phyloP scores from a whole-genome alignment of 2,797 vertebrate genomes.

The Apogon talboti region DNA sequence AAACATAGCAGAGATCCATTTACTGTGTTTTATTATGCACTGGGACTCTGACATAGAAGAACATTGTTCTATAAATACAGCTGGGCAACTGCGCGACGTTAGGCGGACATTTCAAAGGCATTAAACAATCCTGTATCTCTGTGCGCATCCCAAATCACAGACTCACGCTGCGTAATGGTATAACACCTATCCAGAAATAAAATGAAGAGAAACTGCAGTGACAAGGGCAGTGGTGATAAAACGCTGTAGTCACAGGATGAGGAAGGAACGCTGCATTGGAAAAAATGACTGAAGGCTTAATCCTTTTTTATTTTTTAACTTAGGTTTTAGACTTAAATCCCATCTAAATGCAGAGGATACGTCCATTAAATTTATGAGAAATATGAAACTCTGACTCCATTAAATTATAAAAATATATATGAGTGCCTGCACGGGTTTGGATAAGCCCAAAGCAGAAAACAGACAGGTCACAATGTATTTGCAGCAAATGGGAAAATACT shows the following conservation, averaged over 20 bases:
- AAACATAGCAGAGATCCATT: constrained; percentile 80
- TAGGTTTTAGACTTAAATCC: background rate
- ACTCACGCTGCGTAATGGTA: constrained; percentile 4
- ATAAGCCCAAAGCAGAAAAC: background rate
- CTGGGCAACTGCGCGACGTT: constrained; percentile 35
- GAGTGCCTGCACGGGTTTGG: background rate
- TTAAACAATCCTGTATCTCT: constrained; percentile 47
- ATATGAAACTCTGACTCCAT: background rate
- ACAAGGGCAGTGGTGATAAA: constrained; percentile 3
- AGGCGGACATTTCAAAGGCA: constrained; percentile 56
- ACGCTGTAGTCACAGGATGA: background rate
- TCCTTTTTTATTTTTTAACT: background rate
- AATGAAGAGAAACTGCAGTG: constrained; percentile 14
- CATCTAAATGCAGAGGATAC: background rate
- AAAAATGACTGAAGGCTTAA: background rate
- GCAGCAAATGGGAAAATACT: background rate
- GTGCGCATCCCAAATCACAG: constrained; percentile 25
- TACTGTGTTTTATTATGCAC: constrained; percentile 81
- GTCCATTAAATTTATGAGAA: background rate
- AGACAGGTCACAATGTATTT: background rate
- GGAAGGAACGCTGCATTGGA: background rate
- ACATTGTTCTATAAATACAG: constrained; percentile 80
- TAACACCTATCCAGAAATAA: constrained; percentile 22
- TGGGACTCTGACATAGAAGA: constrained; percentile 71
- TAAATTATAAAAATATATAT: no score